Evolutionary conservation across 2,113 vertebrate species (phyloP).

Genomic region (Nycticebus coucang): DNA sequence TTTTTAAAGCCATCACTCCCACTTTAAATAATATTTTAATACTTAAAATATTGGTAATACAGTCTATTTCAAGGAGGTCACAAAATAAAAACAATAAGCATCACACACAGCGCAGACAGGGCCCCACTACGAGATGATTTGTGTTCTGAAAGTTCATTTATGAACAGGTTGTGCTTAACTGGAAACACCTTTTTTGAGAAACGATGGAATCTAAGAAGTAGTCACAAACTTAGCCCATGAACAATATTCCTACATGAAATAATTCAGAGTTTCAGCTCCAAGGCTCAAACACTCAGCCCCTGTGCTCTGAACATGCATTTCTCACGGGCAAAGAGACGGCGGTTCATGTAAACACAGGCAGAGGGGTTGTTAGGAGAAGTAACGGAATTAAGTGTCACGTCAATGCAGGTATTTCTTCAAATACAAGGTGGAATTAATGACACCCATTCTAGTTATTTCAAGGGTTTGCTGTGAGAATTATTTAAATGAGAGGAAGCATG

Average conservation of each 20-base stretch:
- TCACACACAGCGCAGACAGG: background rate
- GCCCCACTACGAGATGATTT: background rate
- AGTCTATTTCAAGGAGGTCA: slow-evolving; percentile 17
- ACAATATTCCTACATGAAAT: background rate
- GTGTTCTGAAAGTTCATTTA: slow-evolving; percentile 41
- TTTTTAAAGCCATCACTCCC: slow-evolving; percentile 21
- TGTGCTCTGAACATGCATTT: background rate
- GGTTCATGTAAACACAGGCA: background rate
- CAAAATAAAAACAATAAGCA: slow-evolving; percentile 38
- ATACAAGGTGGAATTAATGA: background rate
- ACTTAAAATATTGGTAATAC: slow-evolving; percentile 17
- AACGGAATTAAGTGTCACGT: background rate
- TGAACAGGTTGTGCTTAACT: background rate
- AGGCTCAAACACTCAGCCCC: background rate
- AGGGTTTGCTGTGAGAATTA: background rate
- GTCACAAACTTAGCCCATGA: background rate
- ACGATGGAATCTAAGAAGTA: background rate
- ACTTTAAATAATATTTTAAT: background rate
- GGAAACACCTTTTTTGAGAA: slow-evolving; percentile 16
- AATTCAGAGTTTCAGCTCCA: slow-evolving; percentile 8
- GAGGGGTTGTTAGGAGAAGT: background rate
- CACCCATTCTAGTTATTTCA: background rate
- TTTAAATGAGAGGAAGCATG: background rate
- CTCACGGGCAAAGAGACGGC: background rate
- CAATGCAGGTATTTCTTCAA: background rate